Percentiles rank a stretch among this genome's conserved stretches.
Conservation (phyloP, 2,797 vertebrate species). For the Mormyrus proboscirostris region DNA sequence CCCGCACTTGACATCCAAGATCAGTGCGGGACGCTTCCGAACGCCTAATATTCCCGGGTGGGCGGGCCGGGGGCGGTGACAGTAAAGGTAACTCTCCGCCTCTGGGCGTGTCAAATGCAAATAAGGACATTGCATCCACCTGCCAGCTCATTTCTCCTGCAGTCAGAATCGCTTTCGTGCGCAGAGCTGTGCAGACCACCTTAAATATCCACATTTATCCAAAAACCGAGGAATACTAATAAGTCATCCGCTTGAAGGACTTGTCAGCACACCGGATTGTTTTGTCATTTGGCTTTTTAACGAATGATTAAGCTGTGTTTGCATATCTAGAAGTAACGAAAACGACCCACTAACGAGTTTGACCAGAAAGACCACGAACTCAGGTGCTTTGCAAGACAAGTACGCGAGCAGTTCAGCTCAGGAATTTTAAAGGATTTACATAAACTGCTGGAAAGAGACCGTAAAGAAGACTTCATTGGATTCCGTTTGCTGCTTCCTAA, state of each 20-base stretch:
- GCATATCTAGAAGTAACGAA: constrained; percentile 3
- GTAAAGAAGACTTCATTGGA: constrained; percentile 33
- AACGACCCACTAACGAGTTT: neutral
- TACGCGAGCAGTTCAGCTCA: neutral
- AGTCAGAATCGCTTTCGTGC: constrained; percentile 46
- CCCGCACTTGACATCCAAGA: neutral
- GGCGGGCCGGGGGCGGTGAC: constrained; percentile 21
- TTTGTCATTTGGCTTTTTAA: neutral
- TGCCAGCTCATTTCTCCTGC: constrained; percentile 53
- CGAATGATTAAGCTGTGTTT: neutral
- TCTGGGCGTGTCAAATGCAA: constrained; percentile 53
- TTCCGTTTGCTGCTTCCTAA: constrained; percentile 43
- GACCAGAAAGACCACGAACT: constrained; percentile 4
- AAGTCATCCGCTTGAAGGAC: neutral
- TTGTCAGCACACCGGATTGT: constrained; percentile 8
- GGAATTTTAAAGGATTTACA: constrained; percentile 20
- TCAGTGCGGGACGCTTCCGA: neutral
- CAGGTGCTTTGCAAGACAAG: constrained; percentile 16
- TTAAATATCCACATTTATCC: neutral
- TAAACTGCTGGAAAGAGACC: neutral
- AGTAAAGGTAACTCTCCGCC: constrained; percentile 50
- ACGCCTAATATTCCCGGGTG: neutral
- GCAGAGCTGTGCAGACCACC: neutral
- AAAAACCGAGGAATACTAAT: constrained; percentile 5
- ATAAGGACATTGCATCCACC: constrained; percentile 61